Base-by-base conservation (phyloP, 2,113 vertebrate species). In the Physeter macrocephalus region DNA sequence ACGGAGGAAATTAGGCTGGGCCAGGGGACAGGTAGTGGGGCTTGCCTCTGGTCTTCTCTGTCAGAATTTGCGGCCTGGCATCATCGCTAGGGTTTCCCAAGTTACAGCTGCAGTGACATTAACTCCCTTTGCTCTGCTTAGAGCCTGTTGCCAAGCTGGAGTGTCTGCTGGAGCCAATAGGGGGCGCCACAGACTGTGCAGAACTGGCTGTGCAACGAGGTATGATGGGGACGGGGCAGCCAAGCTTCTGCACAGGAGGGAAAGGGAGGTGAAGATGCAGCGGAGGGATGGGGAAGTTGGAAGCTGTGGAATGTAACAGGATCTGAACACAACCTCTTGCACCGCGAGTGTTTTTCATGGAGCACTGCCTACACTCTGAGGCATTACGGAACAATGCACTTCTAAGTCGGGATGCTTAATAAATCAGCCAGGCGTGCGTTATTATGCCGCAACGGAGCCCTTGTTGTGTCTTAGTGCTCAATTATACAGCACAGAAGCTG, bases 381-480 rank as follows among this genome's bases (percentile, higher is more conserved):
- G 96, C 96, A 75, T 90, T 95, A 61, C 1, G 6, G 92, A 95
- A 95, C 92, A 97, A 97, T 89, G 89, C 54, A 3, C 1, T 23
- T 96, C 75, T 93, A 93, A 98, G 95, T 83, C 54, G 95, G 80
- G 80, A 69, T 86, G 97, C 91, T 98, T 97, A 97, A 97, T 98
- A 97, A 98, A 98, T 90, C 97, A 98, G 94, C 96, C 94, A 97
- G 97, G 93, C 93, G 31, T 88, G 52, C 85, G 29, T 97, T 97
- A 96, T 97, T 36, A 90, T 91, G 66, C 96, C 0, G 66, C 87
- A 67, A 0, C 2, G 34, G 92, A 96, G 92, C 88, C 90, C 94
- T 95, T 92, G 96, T 92, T 98, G 95, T 96, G 95, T 94, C 97
- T 98, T 94, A 86, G 97, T 97, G 92, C 92, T 97, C 98, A 98